Evolutionary conservation across 1,140 invertebrate species (phyloP).

Genomic region (Magallana gigas): DNA sequence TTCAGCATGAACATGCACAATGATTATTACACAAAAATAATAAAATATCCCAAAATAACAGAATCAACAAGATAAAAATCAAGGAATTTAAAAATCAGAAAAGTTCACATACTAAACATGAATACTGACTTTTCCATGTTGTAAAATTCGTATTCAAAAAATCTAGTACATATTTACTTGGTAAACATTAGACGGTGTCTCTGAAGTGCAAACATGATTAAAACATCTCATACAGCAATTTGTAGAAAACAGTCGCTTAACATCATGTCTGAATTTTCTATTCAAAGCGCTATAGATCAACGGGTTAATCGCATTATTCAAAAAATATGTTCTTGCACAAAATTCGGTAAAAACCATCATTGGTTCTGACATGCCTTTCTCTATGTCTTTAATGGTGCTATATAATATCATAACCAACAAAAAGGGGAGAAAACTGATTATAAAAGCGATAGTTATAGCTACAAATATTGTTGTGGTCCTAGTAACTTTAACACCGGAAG

Average conservation of each 20-base stretch:
- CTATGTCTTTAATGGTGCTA: slow-evolving; percentile 40
- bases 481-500: slow-evolving; percentile 48
- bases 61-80: too few species aligned
- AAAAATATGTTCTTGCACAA: slow-evolving; percentile 55
- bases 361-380: slow-evolving; percentile 18
- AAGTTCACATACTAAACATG: too few species aligned
- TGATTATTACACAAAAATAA: too few species aligned
- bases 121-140: too few species aligned
- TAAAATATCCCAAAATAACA: too few species aligned
- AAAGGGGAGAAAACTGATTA: slow-evolving; percentile 56
- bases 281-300: slow-evolving; percentile 60
- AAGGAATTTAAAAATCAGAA: too few species aligned
- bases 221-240: too few species aligned
- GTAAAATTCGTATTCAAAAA: too few species aligned
- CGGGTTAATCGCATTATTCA: slow-evolving; percentile 61
- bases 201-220: too few species aligned
- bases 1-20: too few species aligned
- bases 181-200: too few species aligned
- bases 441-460: slow-evolving; percentile 54
- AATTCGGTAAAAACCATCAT: slow-evolving; percentile 52
- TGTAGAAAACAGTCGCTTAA: slow-evolving; percentile 22
- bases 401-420: slow-evolving; percentile 48
- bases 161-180: too few species aligned
- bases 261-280: slow-evolving; percentile 56
- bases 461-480: slow-evolving; percentile 57